A percentile compares a stretch with the other conserved stretches of the same genome.
These are phyloP conservation scores for Tychaedon coryphoeus DNA, from an alignment of 2,113 vertebrate species.

Conservation along the genomic window DNA sequence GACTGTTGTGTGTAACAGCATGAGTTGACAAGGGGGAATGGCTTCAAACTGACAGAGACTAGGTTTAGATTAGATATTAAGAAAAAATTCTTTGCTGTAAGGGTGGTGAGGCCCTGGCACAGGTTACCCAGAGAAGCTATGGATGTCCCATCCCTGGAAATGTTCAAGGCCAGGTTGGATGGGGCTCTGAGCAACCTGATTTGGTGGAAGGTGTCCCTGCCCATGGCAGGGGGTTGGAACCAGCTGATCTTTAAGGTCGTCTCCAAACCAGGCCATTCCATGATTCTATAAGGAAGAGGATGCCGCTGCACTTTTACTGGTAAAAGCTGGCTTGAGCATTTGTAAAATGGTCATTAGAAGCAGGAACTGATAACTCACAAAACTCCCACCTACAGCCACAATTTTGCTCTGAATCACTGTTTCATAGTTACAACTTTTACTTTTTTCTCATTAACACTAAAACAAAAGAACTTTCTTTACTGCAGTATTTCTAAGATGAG, in stretches of 20 bases:
- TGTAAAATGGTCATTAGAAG: not conserved
- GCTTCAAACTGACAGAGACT: not conserved
- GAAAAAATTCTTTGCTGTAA: not conserved
- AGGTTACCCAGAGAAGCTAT: no score
- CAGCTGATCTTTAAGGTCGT: not conserved
- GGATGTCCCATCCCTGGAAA: accelerated
- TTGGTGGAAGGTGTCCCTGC: not conserved
- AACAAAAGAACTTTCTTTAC: not conserved
- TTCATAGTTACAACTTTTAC: not conserved
- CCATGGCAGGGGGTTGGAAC: not conserved
- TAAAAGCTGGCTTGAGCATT: not conserved
- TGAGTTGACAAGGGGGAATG: not conserved
- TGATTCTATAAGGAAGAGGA: not conserved
- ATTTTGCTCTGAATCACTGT: not conserved
- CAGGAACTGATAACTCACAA: accelerated
- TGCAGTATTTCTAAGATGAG: not conserved
- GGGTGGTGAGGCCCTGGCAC: accelerated
- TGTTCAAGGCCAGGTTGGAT: not conserved
- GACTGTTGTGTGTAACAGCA: not conserved
- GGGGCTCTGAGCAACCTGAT: not conserved
- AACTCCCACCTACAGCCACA: not conserved
- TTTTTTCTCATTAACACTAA: not conserved
- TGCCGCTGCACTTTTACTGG: not conserved
- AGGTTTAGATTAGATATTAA: not conserved
- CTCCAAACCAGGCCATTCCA: not conserved